Conservation (phyloP, 2,888 invertebrate species). For the Chaitophorus viminalis region DNA sequence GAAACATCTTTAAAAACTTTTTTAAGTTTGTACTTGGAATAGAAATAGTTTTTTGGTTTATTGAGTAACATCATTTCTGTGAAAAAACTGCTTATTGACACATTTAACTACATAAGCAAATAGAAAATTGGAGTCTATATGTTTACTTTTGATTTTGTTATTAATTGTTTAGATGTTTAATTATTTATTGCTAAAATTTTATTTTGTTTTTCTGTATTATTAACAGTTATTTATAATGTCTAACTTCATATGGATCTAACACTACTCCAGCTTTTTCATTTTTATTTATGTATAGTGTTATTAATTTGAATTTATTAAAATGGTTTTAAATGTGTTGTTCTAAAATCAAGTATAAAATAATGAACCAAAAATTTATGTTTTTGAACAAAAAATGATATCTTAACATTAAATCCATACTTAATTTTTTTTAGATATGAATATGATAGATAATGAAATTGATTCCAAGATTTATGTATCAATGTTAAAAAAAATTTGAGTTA, state of each 20-base stretch:
- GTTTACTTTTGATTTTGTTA: not conserved
- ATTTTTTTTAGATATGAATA: too few relatives aligned
- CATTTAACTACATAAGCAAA: not conserved
- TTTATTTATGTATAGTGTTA: too few relatives aligned
- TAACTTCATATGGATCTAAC: not conserved
- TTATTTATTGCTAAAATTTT: not conserved
- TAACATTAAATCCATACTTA: too few relatives aligned
- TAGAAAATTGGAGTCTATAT: not conserved
- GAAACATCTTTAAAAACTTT: constrained; percentile 94
- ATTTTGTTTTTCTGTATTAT: not conserved
- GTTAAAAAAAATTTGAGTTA: not conserved
- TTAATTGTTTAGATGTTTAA: not conserved
- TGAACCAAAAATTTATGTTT: too few relatives aligned
- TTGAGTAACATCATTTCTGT: constrained; percentile 55
- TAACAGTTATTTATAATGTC: not conserved
- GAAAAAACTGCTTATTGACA: constrained; percentile 35
- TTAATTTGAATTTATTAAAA: too few relatives aligned
- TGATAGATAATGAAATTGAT: not conserved
- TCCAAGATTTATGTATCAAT: constrained; percentile 5
- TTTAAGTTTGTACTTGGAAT: constrained; percentile 81
- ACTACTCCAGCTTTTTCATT: not conserved
- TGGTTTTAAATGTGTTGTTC: too few relatives aligned
- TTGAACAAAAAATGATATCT: too few relatives aligned
- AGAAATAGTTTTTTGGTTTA: constrained; percentile 65
- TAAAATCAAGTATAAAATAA: too few relatives aligned